A percentile compares a stretch with the other conserved stretches of the same genome.
phyloP scores from a whole-genome alignment of 2,888 invertebrate genomes.

The Lochmaea capreae region DNA sequence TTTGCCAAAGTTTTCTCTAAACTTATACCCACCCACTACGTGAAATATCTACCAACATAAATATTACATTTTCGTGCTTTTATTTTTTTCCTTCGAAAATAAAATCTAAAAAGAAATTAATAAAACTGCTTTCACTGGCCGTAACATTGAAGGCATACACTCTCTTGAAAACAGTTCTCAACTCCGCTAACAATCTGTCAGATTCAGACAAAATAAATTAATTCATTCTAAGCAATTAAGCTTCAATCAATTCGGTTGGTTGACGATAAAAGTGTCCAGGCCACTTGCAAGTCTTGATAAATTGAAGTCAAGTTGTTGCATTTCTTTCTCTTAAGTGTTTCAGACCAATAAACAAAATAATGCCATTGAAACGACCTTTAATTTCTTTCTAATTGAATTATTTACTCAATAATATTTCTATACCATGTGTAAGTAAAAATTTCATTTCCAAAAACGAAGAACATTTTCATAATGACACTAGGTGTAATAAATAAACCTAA shows the following conservation, averaged over 20 bases:
- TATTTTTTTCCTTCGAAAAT: neutral
- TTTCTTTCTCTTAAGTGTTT: slow-evolving; percentile 24
- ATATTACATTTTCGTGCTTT: too few species aligned
- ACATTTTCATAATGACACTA: too few species aligned
- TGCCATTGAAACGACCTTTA: slow-evolving; percentile 17
- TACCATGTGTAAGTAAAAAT: neutral
- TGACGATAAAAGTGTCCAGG: slow-evolving; percentile 57
- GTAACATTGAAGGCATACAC: neutral
- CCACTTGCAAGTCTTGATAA: slow-evolving; percentile 50
- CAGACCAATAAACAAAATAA: slow-evolving; percentile 33
- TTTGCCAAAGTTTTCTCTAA: too few species aligned
- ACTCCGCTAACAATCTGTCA: slow-evolving; percentile 41
- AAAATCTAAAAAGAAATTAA: slow-evolving; percentile 5
- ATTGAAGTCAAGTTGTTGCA: slow-evolving; percentile 38
- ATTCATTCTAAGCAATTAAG: slow-evolving; percentile 56
- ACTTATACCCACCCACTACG: too few species aligned
- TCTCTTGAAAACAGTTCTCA: slow-evolving; percentile 31
- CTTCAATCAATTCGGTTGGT: slow-evolving; percentile 56
- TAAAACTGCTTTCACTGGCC: neutral
- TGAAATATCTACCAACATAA: too few species aligned
- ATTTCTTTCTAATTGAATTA: slow-evolving; percentile 23
- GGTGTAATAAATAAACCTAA: too few species aligned
- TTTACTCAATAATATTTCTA: neutral
- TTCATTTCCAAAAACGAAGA: too few species aligned
- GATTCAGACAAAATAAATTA: slow-evolving; percentile 56